Evolutionary conservation across 2,113 vertebrate genomes (phyloP).

Genomic region (cat (Felis catus)): F.catus_Fca126_mat1.0 CM031416.1:86949001-86949500

Average conservation of each 20-base stretch:
- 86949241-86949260: too few species aligned
- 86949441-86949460: not conserved
- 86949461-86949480: not conserved
- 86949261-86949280: too few species aligned
- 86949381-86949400: too few species aligned
- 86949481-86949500: not conserved
- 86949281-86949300: too few species aligned
- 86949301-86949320: too few species aligned
- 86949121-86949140: not conserved
- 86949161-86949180: not conserved
- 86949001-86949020: not conserved
- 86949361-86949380: too few species aligned
- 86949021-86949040: not conserved
- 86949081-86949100: not conserved
- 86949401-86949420: not conserved
- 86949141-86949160: not conserved
- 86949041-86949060: not conserved
- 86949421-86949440: not conserved
- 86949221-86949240: too few species aligned
- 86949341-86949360: too few species aligned
- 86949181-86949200: too few species aligned
- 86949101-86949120: slow-evolving; percentile 9
- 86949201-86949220: too few species aligned
- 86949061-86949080: not conserved
- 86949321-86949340: too few species aligned